phyloP scores from a whole-genome alignment of 2,797 vertebrate genomes.

The Mus minutoides region DNA sequence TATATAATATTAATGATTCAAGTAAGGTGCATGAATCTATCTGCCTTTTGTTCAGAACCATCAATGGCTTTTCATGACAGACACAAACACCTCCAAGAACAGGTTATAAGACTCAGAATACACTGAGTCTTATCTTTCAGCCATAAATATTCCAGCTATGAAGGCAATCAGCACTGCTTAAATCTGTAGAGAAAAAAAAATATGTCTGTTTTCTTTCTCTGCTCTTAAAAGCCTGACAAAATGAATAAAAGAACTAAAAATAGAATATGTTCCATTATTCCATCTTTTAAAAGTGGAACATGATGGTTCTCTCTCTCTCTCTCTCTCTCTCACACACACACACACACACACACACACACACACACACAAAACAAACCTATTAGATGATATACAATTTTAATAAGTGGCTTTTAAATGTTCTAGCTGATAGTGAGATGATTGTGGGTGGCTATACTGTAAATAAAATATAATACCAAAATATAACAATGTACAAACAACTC shows the following conservation, averaged over 20 bases:
- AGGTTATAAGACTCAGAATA: slow-evolving; percentile 84
- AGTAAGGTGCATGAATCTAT: slow-evolving; percentile 67
- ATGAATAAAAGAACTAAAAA: slow-evolving; percentile 49
- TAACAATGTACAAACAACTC: background rate
- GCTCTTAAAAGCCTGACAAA: slow-evolving; percentile 6
- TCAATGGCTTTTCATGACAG: slow-evolving; percentile 89
- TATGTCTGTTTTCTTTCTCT: background rate
- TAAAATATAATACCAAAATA: background rate
- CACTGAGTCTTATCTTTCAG: slow-evolving; percentile 67
- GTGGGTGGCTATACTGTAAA: background rate
- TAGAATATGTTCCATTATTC: background rate
- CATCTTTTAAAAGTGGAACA: background rate
- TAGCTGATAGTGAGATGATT: background rate
- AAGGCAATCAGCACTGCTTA: slow-evolving; percentile 62
- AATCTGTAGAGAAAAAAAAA: background rate
- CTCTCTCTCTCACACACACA: background rate
- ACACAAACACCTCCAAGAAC: slow-evolving; percentile 91
- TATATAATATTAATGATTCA: slow-evolving; percentile 89
- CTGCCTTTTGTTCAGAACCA: slow-evolving; percentile 81
- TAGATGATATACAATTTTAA: background rate
- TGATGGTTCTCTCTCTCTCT: background rate
- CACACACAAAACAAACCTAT: background rate
- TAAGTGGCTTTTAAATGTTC: background rate
- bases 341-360: background rate
- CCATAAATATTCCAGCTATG: slow-evolving; percentile 67